Percentiles rank a stretch among this genome's conserved stretches.
phyloP scores from a whole-genome alignment of 2,113 vertebrate genomes.

The Prunella himalayana region DNA sequence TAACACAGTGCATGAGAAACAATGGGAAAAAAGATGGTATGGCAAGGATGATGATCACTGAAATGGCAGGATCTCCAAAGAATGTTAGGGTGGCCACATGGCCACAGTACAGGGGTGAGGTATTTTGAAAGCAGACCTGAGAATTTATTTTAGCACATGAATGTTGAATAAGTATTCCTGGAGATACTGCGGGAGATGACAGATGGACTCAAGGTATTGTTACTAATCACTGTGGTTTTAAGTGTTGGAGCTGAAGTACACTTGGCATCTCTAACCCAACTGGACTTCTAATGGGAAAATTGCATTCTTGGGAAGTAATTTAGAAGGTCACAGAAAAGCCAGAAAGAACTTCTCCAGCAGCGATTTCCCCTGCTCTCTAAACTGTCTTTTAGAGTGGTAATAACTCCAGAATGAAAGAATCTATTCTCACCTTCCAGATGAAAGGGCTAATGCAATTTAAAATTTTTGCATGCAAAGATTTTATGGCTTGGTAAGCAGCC shows the following conservation, averaged over 20 bases:
- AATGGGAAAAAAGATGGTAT: neutral
- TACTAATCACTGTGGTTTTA: constrained; percentile 44
- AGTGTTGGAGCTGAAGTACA: neutral
- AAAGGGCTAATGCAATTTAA: constrained; percentile 48
- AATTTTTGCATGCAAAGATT: constrained; percentile 34
- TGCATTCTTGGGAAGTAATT: constrained; percentile 54
- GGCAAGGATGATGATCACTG: neutral
- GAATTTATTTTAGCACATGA: constrained; percentile 36
- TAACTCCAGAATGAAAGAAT: constrained; percentile 48
- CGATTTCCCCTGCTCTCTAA: constrained; percentile 6
- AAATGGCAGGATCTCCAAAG: neutral
- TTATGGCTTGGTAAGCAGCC: constrained; percentile 30
- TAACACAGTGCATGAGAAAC: neutral
- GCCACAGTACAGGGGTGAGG: neutral
- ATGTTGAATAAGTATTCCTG: constrained; percentile 43
- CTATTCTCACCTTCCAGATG: constrained; percentile 54
- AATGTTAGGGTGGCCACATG: neutral
- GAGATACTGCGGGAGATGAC: constrained; percentile 37
- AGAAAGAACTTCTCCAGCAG: constrained; percentile 41
- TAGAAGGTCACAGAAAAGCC: constrained; percentile 44
- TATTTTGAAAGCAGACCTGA: constrained; percentile 16
- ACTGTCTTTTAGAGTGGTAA: constrained; percentile 18
- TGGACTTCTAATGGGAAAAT: constrained; percentile 59
- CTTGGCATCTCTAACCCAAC: constrained; percentile 8
- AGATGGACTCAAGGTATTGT: constrained; percentile 36